Base-by-base conservation (phyloP, 2,797 vertebrate species). In the Catostomus latipinnis region DNA sequence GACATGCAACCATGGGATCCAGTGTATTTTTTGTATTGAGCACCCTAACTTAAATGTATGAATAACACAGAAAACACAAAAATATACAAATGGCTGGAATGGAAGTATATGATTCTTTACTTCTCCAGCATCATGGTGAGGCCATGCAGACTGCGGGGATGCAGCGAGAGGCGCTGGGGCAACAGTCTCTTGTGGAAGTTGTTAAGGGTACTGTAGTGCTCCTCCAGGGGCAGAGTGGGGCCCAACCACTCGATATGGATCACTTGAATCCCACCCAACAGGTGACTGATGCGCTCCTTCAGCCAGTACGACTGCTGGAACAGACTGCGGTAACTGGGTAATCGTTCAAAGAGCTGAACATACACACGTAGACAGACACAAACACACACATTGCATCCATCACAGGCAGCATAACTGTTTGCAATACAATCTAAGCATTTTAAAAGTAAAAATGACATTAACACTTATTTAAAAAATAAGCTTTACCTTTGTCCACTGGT, bases 401-500 rank as follows among this genome's bases (percentile, higher is more conserved):
- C 50, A 50, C 12, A 50, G 16, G 53, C 5, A 16, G 8, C 50
- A 62, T 6, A 70, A 1, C 14, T 1, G 60, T 58, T 9, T 2
- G 46, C 8, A 16, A 6, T n/a, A 0, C 2, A 2, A 8, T 58
- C 22, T 63, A 62, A 54, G 8, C 4, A 8, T 13, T 22, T 22
- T 22, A 22, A 22, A 22, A 11, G 34, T n/a, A 60, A 22, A 34
- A 34, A 34, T 34, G 34, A 34, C 34, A 2, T 34, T 34, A 45
- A n/a, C 6, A 46, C 1, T 62, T n/a, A n/a, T 50, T 11, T 62
- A 70, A 8, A n/a, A 6, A 50, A 50, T 22, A 13, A 46, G 52
- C 73, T 90, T 94, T 94, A 99, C 97, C 90, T 95, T 96, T 50
- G 92, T 93, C 98, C 98, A 99, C 85, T 98, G 96, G 67, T 99